Evolutionary conservation across 92 coral and sea anemone genomes (phyloP).

Genomic region (Pocillopora grandis): DNA sequence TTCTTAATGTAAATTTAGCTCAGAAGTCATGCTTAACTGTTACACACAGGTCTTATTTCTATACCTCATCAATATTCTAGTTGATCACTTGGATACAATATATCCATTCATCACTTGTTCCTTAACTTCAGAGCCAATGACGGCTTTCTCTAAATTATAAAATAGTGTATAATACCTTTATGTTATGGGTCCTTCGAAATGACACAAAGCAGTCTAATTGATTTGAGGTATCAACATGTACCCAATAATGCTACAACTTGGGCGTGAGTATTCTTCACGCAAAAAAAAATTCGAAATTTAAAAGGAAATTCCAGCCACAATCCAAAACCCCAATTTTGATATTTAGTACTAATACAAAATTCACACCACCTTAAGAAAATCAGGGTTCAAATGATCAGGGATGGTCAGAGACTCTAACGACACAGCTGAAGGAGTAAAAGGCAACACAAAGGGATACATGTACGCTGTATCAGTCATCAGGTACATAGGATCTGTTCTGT

Average conservation of each 20-base stretch:
- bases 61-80: not conserved
- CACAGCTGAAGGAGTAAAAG: constrained; percentile 94
- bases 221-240: too few relatives aligned
- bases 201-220: not conserved
- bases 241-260: too few relatives aligned
- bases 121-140: not conserved
- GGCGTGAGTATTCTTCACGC: too few relatives aligned
- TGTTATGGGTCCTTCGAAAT: not conserved
- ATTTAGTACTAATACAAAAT: not conserved
- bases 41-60: not conserved
- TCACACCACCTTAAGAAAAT: constrained; percentile 74
- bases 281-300: too few relatives aligned
- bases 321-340: too few relatives aligned
- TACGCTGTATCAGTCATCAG: constrained; percentile 90
- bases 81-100: not conserved
- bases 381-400: constrained; percentile 76
- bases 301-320: too few relatives aligned
- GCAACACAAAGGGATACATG: constrained; percentile 81
- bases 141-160: not conserved
- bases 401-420: constrained; percentile 82
- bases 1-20: not conserved
- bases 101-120: not conserved
- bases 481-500: constrained; percentile 93
- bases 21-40: not conserved
- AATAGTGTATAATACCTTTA: not conserved